phyloP scores from a whole-genome alignment of 2,888 invertebrate species.

The Drosophila mimetica region DNA sequence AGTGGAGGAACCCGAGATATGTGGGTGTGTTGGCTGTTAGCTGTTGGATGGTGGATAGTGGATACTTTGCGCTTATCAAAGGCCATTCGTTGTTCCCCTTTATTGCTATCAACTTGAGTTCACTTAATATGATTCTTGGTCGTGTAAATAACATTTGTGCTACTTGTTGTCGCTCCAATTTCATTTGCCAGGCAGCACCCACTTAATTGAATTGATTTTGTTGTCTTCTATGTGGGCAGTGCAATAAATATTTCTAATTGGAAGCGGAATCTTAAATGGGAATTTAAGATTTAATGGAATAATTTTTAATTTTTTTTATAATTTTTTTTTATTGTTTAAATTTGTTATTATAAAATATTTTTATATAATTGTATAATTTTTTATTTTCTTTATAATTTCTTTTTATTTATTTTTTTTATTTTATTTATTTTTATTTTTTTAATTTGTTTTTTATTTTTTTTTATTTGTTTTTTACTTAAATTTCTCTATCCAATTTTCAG shows the following conservation, averaged over 20 bases:
- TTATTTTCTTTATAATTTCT: neutral
- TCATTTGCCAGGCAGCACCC: neutral
- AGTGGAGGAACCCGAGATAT: constrained; percentile 3
- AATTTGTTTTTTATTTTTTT: no score
- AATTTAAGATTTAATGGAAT: no score
- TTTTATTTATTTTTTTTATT: no score
- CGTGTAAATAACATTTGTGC: constrained; percentile 1
- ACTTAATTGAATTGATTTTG: neutral
- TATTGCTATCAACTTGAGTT: constrained; percentile 16
- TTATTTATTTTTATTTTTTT: no score
- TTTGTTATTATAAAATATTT: neutral
- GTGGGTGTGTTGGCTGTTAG: neutral
- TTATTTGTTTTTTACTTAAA: no score
- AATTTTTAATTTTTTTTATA: no score
- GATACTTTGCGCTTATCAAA: constrained; percentile 17
- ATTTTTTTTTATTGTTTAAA: neutral
- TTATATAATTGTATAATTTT: no score
- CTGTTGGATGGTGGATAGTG: no score
- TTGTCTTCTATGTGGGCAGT: neutral
- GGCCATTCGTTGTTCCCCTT: constrained; percentile 2
- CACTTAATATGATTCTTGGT: constrained; percentile 6
- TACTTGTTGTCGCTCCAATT: constrained; percentile 4
- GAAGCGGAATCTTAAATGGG: no score
- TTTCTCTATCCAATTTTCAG: no score
- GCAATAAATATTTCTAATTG: neutral